phyloP scores from a whole-genome alignment of 1,140 invertebrate species.

The Octopus sinensis region DNA sequence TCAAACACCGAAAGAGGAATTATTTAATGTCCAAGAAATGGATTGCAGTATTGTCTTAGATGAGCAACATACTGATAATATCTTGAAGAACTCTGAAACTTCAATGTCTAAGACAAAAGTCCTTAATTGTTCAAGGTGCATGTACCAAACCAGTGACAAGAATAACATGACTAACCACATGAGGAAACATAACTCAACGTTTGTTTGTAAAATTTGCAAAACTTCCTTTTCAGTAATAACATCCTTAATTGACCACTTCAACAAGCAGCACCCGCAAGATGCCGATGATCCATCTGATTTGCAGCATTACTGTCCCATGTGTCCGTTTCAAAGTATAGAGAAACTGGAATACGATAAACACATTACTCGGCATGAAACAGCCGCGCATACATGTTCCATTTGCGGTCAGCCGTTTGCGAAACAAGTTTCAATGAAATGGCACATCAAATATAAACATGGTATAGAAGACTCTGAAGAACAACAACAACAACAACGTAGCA shows the following conservation, averaged over 20 bases:
- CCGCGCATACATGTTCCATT: background rate
- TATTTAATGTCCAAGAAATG: background rate
- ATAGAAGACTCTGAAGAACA: background rate
- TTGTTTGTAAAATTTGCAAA: background rate
- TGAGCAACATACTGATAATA: background rate
- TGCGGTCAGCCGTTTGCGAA: background rate
- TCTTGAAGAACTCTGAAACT: background rate
- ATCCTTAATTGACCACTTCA: background rate
- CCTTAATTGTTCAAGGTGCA: background rate
- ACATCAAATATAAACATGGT: background rate
- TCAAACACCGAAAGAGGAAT: background rate
- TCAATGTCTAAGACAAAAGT: background rate
- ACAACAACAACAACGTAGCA: background rate
- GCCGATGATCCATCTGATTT: background rate
- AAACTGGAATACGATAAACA: conserved; percentile 2
- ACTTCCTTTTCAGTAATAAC: background rate
- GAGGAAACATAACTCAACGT: background rate
- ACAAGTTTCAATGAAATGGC: conserved; percentile 6
- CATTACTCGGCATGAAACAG: background rate
- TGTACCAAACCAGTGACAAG: background rate
- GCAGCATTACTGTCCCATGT: background rate
- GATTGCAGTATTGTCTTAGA: background rate
- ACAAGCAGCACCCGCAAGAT: background rate
- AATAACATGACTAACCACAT: background rate
- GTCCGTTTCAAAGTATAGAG: background rate